phyloP scores from a whole-genome alignment of 2,888 invertebrate species.

The Aleiodes alternator region DNA sequence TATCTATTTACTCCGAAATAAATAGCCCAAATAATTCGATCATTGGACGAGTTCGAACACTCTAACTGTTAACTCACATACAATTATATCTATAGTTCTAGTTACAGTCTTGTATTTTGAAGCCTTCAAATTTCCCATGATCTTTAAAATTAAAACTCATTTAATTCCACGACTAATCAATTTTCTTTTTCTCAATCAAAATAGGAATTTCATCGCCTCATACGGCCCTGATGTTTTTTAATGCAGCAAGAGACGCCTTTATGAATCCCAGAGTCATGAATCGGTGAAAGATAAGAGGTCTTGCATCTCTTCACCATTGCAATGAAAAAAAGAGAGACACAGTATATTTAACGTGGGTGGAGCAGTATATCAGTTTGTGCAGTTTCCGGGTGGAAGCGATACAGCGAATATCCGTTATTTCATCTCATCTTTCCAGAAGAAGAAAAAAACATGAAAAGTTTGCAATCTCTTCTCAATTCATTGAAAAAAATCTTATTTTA shows the following conservation, averaged over 20 bases:
- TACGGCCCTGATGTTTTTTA: conserved; percentile 24
- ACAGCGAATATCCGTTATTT: conserved; percentile 12
- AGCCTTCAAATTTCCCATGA: too few species aligned
- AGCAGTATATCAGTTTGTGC: conserved; percentile 20
- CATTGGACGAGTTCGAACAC: too few species aligned
- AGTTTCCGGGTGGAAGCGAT: conserved; percentile 33
- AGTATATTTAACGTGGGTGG: conserved; percentile 21
- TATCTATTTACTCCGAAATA: too few species aligned
- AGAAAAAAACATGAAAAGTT: background rate
- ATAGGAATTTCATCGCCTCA: background rate
- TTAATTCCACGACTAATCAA: background rate
- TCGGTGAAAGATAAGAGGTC: conserved; percentile 30
- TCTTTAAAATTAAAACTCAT: background rate
- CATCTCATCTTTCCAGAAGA: conserved; percentile 15
- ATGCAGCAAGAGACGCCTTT: conserved; percentile 20
- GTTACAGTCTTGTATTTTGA: too few species aligned
- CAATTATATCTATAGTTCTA: too few species aligned
- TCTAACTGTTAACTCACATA: too few species aligned
- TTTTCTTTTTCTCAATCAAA: background rate
- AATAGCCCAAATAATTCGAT: too few species aligned
- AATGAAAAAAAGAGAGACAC: background rate
- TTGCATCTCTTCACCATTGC: background rate
- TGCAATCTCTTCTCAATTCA: background rate
- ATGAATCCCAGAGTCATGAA: conserved; percentile 27
- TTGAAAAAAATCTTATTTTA: background rate